These are phyloP conservation scores for Nemotelus nigrinus DNA, from an alignment of 2,888 invertebrate genomes.

Conservation along the genomic window DNA sequence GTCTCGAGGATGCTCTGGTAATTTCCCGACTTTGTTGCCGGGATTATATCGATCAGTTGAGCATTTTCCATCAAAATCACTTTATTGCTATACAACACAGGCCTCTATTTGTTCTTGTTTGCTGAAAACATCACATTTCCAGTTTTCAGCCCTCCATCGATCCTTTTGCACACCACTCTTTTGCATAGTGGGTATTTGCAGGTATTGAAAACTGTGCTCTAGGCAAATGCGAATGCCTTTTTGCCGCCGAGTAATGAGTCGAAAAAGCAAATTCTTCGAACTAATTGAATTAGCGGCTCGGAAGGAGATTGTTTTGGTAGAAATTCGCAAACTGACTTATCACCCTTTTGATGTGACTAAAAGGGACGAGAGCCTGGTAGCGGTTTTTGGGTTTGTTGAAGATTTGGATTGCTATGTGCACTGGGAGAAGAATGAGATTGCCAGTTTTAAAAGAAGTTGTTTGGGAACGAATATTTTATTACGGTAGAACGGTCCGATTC, in stretches of 20 bases:
- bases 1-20: conserved; percentile 16
- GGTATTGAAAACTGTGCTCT: too few relatives aligned
- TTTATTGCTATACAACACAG: conserved; percentile 17
- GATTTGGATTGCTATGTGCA: too few relatives aligned
- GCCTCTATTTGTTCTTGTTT: conserved; percentile 41
- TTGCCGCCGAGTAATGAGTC: not conserved
- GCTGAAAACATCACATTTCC: conserved; percentile 37
- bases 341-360: conserved; percentile 27
- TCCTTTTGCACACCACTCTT: too few relatives aligned
- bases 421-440: too few relatives aligned
- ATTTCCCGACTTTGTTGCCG: conserved; percentile 33
- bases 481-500: not conserved
- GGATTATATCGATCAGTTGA: conserved; percentile 29
- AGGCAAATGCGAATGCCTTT: too few relatives aligned
- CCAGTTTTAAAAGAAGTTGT: not conserved
- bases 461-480: not conserved
- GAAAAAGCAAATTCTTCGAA: not conserved
- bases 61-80: conserved; percentile 13
- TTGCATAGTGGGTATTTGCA: too few relatives aligned
- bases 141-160: not conserved
- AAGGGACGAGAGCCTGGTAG: not conserved
- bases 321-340: conserved; percentile 31
- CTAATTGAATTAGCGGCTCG: not conserved
- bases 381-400: not conserved
- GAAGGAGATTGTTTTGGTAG: conserved; percentile 6